Evolutionary conservation across 2,113 vertebrate genomes (phyloP).

Genomic region (Hemiprocne comata): DNA sequence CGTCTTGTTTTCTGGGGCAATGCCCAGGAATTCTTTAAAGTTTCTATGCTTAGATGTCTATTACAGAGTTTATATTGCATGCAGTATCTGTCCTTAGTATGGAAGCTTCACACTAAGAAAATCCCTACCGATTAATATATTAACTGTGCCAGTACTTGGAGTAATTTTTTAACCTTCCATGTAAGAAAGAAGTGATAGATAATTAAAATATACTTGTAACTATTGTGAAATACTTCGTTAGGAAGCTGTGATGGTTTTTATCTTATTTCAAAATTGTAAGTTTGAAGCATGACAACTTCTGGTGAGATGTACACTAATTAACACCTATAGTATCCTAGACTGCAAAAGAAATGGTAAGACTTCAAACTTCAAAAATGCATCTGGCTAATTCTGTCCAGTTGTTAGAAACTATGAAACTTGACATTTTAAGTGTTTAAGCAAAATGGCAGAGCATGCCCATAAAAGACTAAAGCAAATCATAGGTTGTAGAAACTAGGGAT

Average conservation of each 20-base stretch:
- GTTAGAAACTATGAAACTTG: background rate
- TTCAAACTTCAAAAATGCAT: background rate
- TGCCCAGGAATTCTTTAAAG: background rate
- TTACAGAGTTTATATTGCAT: background rate
- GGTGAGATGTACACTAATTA: background rate
- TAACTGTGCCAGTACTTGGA: background rate
- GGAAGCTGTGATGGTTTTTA: background rate
- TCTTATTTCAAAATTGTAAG: background rate
- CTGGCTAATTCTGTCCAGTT: background rate
- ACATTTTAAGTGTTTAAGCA: background rate
- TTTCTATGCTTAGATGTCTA: background rate
- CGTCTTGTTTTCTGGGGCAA: background rate
- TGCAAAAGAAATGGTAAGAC: background rate
- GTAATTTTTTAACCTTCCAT: background rate
- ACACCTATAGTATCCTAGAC: background rate
- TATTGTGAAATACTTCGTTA: background rate
- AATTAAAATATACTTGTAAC: background rate
- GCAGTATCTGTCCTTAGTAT: background rate
- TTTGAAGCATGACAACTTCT: background rate
- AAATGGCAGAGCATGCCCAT: background rate
- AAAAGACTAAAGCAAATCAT: background rate
- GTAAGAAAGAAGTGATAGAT: background rate
- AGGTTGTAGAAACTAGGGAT: background rate
- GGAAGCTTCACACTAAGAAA: background rate
- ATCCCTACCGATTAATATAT: background rate